Percentiles rank a stretch among this genome's conserved stretches.
Conservation (phyloP, 1,140 invertebrate genomes). For the Heliconius eleuchia region DNA sequence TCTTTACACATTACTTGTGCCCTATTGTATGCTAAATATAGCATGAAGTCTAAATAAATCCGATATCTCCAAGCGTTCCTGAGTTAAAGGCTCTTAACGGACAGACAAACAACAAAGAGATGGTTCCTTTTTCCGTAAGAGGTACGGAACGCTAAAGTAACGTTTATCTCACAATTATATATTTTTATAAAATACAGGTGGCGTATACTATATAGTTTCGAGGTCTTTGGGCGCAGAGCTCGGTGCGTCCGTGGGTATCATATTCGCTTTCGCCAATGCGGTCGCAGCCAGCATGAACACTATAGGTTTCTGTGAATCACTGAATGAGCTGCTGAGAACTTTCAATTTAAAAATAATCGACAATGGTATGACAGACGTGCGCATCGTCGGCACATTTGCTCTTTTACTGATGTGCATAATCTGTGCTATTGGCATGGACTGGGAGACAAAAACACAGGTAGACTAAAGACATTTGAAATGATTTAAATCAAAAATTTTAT, state of each 20-base stretch:
- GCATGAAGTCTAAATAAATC: too few relatives aligned
- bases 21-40: too few relatives aligned
- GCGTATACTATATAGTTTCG: constrained; percentile 98
- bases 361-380: constrained; percentile 88
- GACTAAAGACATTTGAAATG: not conserved
- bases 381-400: constrained; percentile 89
- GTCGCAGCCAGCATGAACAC: constrained; percentile 98
- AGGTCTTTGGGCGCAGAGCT: constrained; percentile 98
- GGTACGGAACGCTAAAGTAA: too few relatives aligned
- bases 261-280: constrained; percentile 98
- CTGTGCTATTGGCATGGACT: constrained; percentile 94
- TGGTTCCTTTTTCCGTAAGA: too few relatives aligned
- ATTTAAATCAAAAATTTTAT: not conserved
- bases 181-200: constrained; percentile 94
- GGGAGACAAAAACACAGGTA: constrained; percentile 89
- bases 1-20: too few relatives aligned
- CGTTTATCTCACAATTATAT: too few relatives aligned
- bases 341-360: constrained; percentile 87
- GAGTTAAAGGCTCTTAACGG: too few relatives aligned
- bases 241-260: constrained; percentile 97
- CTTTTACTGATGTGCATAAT: constrained; percentile 90
- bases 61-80: too few relatives aligned
- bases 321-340: constrained; percentile 87
- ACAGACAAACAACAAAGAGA: too few relatives aligned
- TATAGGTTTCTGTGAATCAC: constrained; percentile 98